These are phyloP conservation scores for Sarcophaga rosellei DNA, from an alignment of 2,888 invertebrate species.

Conservation along the genomic window DNA sequence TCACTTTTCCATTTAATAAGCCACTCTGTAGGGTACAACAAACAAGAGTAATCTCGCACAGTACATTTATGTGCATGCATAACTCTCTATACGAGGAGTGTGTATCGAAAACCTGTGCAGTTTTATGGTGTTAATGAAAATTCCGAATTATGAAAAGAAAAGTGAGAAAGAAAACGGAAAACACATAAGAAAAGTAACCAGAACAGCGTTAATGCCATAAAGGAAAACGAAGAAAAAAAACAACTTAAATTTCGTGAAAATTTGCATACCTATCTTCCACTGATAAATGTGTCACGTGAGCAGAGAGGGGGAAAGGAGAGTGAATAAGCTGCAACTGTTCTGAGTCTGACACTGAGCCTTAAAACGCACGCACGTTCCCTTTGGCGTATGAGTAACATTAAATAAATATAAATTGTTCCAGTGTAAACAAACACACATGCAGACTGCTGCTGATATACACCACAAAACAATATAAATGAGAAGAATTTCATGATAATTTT, in stretches of 20 bases:
- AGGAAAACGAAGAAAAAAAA: background rate
- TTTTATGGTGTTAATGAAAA: constrained; percentile 7
- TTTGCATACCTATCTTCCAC: constrained; percentile 27
- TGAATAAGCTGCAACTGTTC: background rate
- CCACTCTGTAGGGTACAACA: too few species aligned
- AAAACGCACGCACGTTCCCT: background rate
- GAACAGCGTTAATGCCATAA: background rate
- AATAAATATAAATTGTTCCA: constrained; percentile 9
- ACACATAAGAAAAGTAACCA: background rate
- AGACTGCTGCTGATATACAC: background rate
- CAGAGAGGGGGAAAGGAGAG: background rate
- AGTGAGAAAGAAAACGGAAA: background rate
- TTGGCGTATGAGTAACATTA: constrained; percentile 31
- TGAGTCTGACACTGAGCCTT: background rate
- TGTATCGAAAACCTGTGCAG: background rate
- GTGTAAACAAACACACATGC: background rate
- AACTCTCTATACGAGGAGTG: background rate
- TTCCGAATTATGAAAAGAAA: background rate
- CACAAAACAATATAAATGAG: background rate
- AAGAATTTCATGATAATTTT: constrained; percentile 9
- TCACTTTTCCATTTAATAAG: too few species aligned
- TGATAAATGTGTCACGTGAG: constrained; percentile 26
- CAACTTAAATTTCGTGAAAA: constrained; percentile 27
- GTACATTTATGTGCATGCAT: too few species aligned
- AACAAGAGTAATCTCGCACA: too few species aligned